Evolutionary conservation across 2,888 invertebrate genomes (phyloP).

Genomic region (Aricia artaxerxes): DNA sequence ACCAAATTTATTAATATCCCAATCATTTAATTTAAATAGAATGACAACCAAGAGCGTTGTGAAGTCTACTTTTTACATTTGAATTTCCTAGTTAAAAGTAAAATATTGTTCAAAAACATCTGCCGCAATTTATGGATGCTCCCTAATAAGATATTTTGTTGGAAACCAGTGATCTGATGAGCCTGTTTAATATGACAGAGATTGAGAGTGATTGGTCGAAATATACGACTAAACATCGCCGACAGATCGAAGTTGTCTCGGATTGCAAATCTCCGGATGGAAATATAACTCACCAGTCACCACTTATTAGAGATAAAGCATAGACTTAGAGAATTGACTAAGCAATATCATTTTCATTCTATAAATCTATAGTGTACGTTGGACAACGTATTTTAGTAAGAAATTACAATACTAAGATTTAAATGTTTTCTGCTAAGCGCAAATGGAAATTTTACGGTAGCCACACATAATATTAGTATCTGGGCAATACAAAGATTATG

Average conservation of each 20-base stretch:
- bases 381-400: too few relatives aligned
- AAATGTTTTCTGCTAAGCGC: too few relatives aligned
- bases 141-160: not conserved
- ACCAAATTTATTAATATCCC: too few relatives aligned
- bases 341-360: too few relatives aligned
- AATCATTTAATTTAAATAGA: too few relatives aligned
- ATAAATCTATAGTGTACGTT: too few relatives aligned
- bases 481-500: too few relatives aligned
- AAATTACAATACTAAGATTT: too few relatives aligned
- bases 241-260: not conserved
- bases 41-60: too few relatives aligned
- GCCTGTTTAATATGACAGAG: conserved; percentile 13
- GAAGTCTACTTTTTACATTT: not conserved
- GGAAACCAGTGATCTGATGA: not conserved
- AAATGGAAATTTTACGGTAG: too few relatives aligned
- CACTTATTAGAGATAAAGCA: not conserved
- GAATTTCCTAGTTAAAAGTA: not conserved
- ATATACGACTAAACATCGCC: not conserved
- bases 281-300: not conserved
- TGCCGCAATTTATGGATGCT: not conserved
- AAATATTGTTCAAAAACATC: not conserved
- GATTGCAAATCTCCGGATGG: not conserved
- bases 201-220: not conserved
- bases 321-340: too few relatives aligned
- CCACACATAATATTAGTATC: too few relatives aligned